Evolutionary conservation across 2,113 vertebrate species (phyloP), one percentile per base, ranked within the genome.

Genomic region (Chloroceryle aenea): DNA sequence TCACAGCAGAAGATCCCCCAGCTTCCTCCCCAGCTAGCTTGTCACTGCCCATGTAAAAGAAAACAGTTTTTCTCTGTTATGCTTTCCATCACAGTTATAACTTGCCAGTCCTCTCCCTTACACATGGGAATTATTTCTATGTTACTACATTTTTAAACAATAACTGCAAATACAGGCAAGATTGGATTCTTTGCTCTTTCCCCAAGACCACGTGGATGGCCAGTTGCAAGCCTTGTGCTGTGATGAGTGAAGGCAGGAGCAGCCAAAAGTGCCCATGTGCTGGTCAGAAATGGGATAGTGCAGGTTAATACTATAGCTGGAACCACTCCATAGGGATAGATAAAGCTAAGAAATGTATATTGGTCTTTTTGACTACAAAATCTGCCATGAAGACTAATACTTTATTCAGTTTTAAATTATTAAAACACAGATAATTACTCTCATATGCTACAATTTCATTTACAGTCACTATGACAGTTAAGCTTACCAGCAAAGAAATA

Each of bases 261-360:
- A 50, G 34, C 34, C 64, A 40, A 42, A 42, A 42, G 21, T n/a
- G 21, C 26, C 3, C 7, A 11, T 19, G 21, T 0, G 0, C 42
- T 17, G 21, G 27, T 64, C 36, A 83, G 30, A 76, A 78, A n/a
- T 4, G 7, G 50, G 23, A 22, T 30, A 71, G 23, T n/a, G 20
- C 23, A 63, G 12, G 30, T 34, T 53, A 76, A 38, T 14, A 30
- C 6, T 40, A 29, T 10, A 29, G 32, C 27, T 71, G 48, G 36
- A 69, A 87, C 34, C 7, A 25, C 8, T 62, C 48, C 23, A n/a
- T 8, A 34, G 26, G 22, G 16, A 63, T 62, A 25, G 71, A 36
- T 74, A 74, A 48, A 52, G 34, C 26, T 42, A 47, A 45, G 11
- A 73, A 66, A 67, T 55, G 6, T 32, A 29, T 61, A 8, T 3